Percentiles rank a stretch among this genome's conserved stretches.
Evolutionary conservation across 2,113 vertebrate species (phyloP).

Genomic region (Anseranas semipalmata): DNA sequence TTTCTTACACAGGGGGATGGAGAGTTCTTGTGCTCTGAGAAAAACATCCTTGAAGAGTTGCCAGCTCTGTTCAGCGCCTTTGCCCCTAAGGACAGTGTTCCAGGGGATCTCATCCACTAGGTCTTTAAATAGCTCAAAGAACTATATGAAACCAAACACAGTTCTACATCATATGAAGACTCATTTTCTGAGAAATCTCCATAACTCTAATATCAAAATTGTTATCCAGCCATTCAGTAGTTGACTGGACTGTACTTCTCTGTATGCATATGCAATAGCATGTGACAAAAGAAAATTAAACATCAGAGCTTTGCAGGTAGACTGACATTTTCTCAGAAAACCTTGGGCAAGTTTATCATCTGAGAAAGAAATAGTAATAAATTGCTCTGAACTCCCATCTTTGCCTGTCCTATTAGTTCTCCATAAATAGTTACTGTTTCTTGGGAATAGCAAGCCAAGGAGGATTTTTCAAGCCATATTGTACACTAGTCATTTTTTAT

Average conservation of each 20-base stretch:
- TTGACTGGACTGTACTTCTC: neutral
- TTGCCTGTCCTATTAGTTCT: neutral
- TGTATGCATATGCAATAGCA: neutral
- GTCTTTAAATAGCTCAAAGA: too few relatives aligned
- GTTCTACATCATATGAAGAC: neutral
- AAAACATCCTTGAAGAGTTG: too few relatives aligned
- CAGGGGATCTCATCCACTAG: too few relatives aligned
- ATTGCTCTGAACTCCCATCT: neutral
- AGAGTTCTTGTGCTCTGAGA: too few relatives aligned
- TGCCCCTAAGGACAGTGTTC: too few relatives aligned
- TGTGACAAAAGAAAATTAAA: neutral
- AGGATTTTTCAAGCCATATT: neutral
- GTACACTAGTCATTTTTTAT: neutral
- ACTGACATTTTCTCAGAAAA: neutral
- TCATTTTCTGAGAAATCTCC: neutral
- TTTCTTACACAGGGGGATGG: too few relatives aligned
- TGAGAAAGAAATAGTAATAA: neutral
- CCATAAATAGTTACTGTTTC: neutral
- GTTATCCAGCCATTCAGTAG: neutral
- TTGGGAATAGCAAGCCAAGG: neutral
- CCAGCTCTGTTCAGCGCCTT: too few relatives aligned
- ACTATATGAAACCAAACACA: neutral
- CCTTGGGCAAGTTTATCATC: neutral
- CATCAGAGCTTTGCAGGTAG: neutral
- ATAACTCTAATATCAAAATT: neutral